phyloP scores from a whole-genome alignment of 2,797 vertebrate genomes.

The Cirrhinus molitorella region DNA sequence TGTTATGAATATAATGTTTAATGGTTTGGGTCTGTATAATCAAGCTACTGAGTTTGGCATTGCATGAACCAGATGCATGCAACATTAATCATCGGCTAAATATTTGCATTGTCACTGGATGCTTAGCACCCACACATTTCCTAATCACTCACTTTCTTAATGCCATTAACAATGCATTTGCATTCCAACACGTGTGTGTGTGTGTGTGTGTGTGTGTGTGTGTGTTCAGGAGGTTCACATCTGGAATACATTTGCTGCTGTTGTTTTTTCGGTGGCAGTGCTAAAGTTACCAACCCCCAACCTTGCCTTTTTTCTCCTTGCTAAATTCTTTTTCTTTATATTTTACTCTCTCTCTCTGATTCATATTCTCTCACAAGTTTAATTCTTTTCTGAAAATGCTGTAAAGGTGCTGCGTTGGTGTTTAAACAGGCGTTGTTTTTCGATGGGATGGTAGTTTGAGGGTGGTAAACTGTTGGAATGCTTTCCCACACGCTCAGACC shows the following conservation, averaged over 20 bases:
- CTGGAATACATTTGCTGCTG: constrained; percentile 61
- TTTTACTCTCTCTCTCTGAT: neutral
- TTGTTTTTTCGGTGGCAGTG: constrained; percentile 62
- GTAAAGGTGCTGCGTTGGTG: neutral
- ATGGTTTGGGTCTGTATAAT: constrained; percentile 22
- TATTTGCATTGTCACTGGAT: constrained; percentile 50
- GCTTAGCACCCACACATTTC: constrained; percentile 21
- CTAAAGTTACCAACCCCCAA: constrained; percentile 51
- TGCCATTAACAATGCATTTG: constrained; percentile 50
- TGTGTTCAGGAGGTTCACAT: constrained; percentile 43
- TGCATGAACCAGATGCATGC: constrained; percentile 45
- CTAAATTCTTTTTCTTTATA: neutral
- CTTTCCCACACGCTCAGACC: constrained; percentile 48
- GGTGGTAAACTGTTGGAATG: constrained; percentile 71
- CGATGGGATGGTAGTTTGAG: constrained; percentile 58
- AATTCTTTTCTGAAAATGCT: neutral
- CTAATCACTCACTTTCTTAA: constrained; percentile 39
- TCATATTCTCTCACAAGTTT: neutral
- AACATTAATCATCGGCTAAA: constrained; percentile 46
- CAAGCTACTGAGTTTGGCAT: constrained; percentile 28
- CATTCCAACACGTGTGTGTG: constrained; percentile 44
- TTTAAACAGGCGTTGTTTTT: neutral
- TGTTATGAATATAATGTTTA: constrained; percentile 15
- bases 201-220: constrained; percentile 14
- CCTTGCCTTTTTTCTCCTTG: constrained; percentile 22